These are phyloP conservation scores for Antedon bifida DNA, from an alignment of 35 echinoderm and acorn worm species.

Conservation along the genomic window DNA sequence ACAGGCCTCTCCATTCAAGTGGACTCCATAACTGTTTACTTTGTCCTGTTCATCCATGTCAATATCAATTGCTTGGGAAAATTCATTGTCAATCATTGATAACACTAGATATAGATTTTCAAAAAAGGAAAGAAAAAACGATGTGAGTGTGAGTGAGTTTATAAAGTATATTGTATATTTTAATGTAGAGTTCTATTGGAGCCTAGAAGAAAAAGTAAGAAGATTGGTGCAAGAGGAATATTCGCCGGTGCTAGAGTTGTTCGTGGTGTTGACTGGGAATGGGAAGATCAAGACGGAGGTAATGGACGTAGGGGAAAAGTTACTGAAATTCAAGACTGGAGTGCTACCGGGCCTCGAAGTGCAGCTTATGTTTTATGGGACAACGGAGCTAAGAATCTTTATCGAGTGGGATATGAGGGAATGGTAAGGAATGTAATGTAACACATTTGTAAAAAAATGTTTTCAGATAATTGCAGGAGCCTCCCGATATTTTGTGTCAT, in stretches of 20 bases:
- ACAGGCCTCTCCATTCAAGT: no score
- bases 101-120: no score
- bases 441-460: no score
- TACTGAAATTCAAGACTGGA: slow-evolving; percentile 96
- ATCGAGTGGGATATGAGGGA: slow-evolving; percentile 89
- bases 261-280: slow-evolving; percentile 95
- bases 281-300: slow-evolving; percentile 98
- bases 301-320: slow-evolving; percentile 77
- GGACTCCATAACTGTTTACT: no score
- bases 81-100: no score
- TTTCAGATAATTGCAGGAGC: no score
- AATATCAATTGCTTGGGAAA: no score
- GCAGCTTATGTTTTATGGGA: slow-evolving; percentile 97
- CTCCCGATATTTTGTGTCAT: no score
- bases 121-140: no score
- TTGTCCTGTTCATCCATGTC: no score
- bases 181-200: slow-evolving; percentile 56
- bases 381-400: slow-evolving; percentile 92
- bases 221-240: slow-evolving; percentile 91
- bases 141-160: no score
- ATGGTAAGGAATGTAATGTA: slow-evolving; percentile 50
- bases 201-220: slow-evolving; percentile 92
- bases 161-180: neutral
- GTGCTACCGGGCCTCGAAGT: slow-evolving; percentile 81
- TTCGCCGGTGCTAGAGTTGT: slow-evolving; percentile 88